Base-by-base conservation (phyloP, 2,797 vertebrate genomes). In the Discoglossus pictus region DNA sequence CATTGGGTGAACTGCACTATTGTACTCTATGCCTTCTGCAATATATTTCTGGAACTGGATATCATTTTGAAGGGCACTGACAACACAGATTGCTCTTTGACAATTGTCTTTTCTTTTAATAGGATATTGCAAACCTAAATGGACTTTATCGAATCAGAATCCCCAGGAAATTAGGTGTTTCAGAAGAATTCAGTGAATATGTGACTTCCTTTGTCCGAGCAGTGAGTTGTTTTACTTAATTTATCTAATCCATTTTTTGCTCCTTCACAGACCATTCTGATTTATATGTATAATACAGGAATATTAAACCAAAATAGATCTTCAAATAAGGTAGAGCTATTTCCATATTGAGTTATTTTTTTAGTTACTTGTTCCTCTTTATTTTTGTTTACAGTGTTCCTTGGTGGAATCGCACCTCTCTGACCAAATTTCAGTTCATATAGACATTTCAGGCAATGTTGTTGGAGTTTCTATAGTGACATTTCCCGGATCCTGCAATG, bases 191-290 rank as follows among this genome's bases (percentile, higher is more conserved):
- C n/a, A 87, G 87, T 0, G 86, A 89, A 44, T 85, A 90, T 1
- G 92, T 98, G 51, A 93, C 92, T 1, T 91, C 94, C 1, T 97
- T 97, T 9, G 87, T 98, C 72, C 86, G 91, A 66, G 94, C 94
- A 0, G 95, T 97, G 82, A 69, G 94, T 92, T 64, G 12, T 18
- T 35, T 24, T 16, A 40, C 17, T 15, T 11, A n/a, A n/a, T n/a
- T n/a, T n/a, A n/a, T n/a, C n/a, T n/a, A n/a, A 31, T n/a, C 1
- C 25, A 6, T 13, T 47, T 13, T 44, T 16, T 25, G 8, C 6
- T 43, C 6, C 13, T n/a, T n/a, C n/a, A n/a, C n/a, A n/a, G n/a
- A n/a, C n/a, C n/a, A n/a, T n/a, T n/a, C n/a, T n/a, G n/a, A n/a
- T n/a, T n/a, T n/a, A n/a, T n/a, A n/a, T n/a, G n/a, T n/a, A n/a